These are phyloP conservation scores for Dryobates pubescens DNA, from an alignment of 2,797 vertebrate genomes.

Conservation along the genomic window DNA sequence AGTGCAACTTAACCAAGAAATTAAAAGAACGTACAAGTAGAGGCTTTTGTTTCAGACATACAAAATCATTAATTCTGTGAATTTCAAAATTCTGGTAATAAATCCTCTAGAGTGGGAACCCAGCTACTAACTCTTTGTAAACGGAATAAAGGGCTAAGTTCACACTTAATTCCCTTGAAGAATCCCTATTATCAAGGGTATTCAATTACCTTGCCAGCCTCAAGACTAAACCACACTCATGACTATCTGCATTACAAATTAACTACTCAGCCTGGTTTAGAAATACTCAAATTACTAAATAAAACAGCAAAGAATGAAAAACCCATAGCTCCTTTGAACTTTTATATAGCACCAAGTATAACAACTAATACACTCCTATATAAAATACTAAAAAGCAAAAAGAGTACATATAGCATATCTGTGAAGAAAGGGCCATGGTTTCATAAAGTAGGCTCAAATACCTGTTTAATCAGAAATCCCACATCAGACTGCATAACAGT, in stretches of 20 bases:
- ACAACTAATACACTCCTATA: neutral
- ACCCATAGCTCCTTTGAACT: neutral
- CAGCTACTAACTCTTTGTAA: neutral
- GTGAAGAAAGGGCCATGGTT: neutral
- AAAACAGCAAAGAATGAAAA: neutral
- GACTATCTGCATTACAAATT: constrained; percentile 19
- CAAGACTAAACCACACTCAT: neutral
- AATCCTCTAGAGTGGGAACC: neutral
- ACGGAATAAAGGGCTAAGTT: neutral
- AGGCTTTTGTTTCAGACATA: neutral
- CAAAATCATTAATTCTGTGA: neutral
- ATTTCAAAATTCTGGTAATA: neutral
- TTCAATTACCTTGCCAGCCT: neutral
- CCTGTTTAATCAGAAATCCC: neutral
- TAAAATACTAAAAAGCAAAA: neutral
- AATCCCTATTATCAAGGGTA: neutral
- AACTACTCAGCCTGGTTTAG: neutral
- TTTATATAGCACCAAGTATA: neutral
- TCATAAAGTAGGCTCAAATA: neutral
- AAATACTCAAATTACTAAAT: constrained; percentile 12
- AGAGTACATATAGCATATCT: neutral
- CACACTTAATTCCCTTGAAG: neutral
- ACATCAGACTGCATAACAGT: neutral
- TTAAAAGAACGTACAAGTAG: neutral
- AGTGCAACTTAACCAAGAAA: neutral